Percentiles rank a stretch among this genome's conserved stretches.
Conservation (phyloP, 2,797 vertebrate species). For the Sebastes nivosus region DNA sequence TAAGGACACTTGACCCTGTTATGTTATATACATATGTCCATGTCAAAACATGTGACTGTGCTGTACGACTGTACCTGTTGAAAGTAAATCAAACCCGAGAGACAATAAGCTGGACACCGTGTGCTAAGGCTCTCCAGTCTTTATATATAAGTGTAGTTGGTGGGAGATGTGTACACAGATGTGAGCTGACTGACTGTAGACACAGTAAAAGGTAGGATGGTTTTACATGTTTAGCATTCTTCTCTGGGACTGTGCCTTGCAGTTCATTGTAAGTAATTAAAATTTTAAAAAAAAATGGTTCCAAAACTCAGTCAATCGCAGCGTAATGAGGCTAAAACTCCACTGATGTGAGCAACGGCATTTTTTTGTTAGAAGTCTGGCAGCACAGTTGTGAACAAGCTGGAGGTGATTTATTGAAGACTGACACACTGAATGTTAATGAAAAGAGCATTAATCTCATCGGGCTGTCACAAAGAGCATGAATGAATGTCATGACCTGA, state of each 20-base stretch:
- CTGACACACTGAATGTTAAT: conserved; percentile 12
- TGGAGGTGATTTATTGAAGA: conserved; percentile 31
- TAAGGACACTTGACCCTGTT: no score
- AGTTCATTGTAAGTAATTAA: not conserved
- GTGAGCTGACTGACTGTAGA: not conserved
- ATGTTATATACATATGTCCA: no score
- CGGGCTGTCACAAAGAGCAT: not conserved
- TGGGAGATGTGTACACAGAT: not conserved
- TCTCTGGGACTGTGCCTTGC: not conserved
- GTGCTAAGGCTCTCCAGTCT: not conserved
- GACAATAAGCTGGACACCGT: not conserved
- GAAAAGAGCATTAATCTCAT: not conserved
- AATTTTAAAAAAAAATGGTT: not conserved
- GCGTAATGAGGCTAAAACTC: conserved; percentile 3
- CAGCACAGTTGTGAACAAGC: conserved; percentile 17
- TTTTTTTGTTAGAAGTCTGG: conserved; percentile 13
- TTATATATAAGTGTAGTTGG: not conserved
- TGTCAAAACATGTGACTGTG: no score
- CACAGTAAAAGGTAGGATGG: not conserved
- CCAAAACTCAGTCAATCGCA: not conserved
- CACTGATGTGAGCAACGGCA: not conserved
- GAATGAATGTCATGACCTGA: not conserved
- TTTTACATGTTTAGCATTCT: not conserved
- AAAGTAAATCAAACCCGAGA: not conserved
- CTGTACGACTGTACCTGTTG: no score